A percentile compares a stretch with the other conserved stretches of the same genome.
These are phyloP conservation scores for Scaptodrosophila latifasciaeformis DNA, from an alignment of 2,888 invertebrate species.

Conservation along the genomic window DNA sequence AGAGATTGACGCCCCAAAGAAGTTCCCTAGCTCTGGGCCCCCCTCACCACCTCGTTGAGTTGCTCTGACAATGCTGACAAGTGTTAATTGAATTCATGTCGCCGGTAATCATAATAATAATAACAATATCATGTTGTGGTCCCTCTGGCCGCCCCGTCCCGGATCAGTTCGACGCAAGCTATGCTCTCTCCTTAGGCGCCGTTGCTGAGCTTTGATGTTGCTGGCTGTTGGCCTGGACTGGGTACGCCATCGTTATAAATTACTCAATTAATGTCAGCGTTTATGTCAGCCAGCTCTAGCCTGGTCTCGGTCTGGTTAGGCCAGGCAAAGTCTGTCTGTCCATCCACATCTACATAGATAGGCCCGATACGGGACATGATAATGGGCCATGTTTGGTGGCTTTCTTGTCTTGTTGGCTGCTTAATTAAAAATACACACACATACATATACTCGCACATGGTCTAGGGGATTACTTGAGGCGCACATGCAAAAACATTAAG, in stretches of 20 bases:
- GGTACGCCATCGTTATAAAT: constrained; percentile 72
- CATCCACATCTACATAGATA: constrained; percentile 54
- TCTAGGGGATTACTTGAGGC: neutral
- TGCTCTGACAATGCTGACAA: constrained; percentile 68
- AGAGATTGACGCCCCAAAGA: constrained; percentile 39
- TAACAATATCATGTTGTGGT: constrained; percentile 64
- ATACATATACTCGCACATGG: neutral
- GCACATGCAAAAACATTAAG: neutral
- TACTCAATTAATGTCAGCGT: constrained; percentile 74
- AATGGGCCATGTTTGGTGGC: constrained; percentile 68
- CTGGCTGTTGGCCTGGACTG: constrained; percentile 37
- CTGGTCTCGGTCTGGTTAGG: constrained; percentile 38
- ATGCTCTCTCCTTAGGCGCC: constrained; percentile 31
- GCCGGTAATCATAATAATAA: constrained; percentile 74
- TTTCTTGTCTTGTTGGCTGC: constrained; percentile 36
- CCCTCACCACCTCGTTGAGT: constrained; percentile 11
- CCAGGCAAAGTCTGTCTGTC: constrained; percentile 58
- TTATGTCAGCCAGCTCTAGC: constrained; percentile 58
- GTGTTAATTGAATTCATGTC: constrained; percentile 75
- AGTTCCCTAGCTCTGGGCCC: constrained; percentile 12
- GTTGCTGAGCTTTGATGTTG: constrained; percentile 57
- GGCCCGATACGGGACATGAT: constrained; percentile 56
- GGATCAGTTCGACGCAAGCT: no score
- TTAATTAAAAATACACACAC: constrained; percentile 48
- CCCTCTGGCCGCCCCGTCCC: constrained; percentile 17